Evolutionary conservation across 2,888 invertebrate genomes (phyloP).

Genomic region (Cheilosia variabilis): DNA sequence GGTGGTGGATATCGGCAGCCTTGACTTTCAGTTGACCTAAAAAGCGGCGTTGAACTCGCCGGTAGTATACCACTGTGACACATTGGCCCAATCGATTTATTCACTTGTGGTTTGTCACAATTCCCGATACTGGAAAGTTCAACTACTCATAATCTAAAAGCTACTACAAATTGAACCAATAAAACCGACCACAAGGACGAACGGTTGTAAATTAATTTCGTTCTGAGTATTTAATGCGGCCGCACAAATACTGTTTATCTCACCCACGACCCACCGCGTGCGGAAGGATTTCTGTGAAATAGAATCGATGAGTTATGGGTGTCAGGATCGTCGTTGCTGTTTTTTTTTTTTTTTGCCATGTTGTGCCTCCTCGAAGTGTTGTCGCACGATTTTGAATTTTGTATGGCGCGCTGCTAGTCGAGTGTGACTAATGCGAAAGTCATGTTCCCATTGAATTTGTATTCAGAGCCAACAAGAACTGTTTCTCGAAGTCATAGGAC

Average conservation of each 20-base stretch:
- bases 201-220: slow-evolving; percentile 19
- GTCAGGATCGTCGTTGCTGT: slow-evolving; percentile 10
- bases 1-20: slow-evolving; percentile 62
- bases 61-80: background rate
- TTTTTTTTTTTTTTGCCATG: background rate
- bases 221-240: slow-evolving; percentile 39
- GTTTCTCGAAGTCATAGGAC: slow-evolving; percentile 34
- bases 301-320: slow-evolving; percentile 50
- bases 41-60: slow-evolving; percentile 38
- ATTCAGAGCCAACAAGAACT: slow-evolving; percentile 50
- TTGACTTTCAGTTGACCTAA: slow-evolving; percentile 71
- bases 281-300: background rate
- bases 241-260: background rate
- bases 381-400: slow-evolving; percentile 60
- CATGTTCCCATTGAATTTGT: slow-evolving; percentile 70
- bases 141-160: background rate
- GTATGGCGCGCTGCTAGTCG: slow-evolving; percentile 33
- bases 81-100: slow-evolving; percentile 53
- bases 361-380: slow-evolving; percentile 41
- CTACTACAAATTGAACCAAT: background rate
- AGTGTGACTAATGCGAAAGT: slow-evolving; percentile 74
- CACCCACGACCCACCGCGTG: background rate
- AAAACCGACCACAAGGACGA: slow-evolving; percentile 38
- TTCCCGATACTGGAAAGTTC: slow-evolving; percentile 33
- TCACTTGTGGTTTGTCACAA: slow-evolving; percentile 17